Conservation (phyloP, 2,113 vertebrate species). For the Neotragus moschatus region DNA sequence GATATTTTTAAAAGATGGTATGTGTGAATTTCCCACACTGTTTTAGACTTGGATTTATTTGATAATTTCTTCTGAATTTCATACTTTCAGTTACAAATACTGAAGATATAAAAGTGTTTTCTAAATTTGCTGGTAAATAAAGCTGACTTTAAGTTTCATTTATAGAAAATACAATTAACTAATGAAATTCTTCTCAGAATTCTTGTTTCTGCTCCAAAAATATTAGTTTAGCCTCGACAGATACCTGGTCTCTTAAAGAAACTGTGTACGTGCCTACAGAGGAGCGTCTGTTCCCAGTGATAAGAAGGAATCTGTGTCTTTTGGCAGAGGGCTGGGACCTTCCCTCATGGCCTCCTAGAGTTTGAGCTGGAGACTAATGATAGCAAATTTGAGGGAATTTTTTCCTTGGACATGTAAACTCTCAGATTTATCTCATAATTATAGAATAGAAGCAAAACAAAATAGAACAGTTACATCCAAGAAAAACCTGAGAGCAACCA, state of each 20-base stretch:
- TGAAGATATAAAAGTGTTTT: background rate
- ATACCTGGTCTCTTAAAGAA: conserved; percentile 37
- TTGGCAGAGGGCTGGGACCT: background rate
- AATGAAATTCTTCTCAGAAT: conserved; percentile 43
- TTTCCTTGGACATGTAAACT: conserved; percentile 16
- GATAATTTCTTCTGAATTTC: conserved; percentile 13
- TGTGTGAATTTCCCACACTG: background rate
- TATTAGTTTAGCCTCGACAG: conserved; percentile 58
- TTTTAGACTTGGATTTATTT: conserved; percentile 15
- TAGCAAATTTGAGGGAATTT: background rate
- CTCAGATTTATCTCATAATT: conserved; percentile 21
- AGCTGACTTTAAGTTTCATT: conserved; percentile 16
- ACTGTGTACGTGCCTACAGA: background rate
- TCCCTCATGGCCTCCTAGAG: background rate
- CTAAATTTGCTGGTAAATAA: conserved; percentile 9
- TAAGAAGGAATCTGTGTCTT: conserved; percentile 44
- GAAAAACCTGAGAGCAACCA: conserved; percentile 22
- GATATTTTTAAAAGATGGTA: conserved; percentile 17
- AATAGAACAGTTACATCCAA: background rate
- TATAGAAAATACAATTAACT: conserved; percentile 29
- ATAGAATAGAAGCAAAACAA: background rate
- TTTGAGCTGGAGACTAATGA: conserved; percentile 50
- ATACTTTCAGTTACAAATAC: conserved; percentile 31
- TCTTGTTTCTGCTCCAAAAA: conserved; percentile 48
- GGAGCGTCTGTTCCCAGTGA: background rate